Evolutionary conservation across 2,797 vertebrate genomes (phyloP), one percentile per base, ranked within the genome.

Genomic region (Clamator glandarius): DNA sequence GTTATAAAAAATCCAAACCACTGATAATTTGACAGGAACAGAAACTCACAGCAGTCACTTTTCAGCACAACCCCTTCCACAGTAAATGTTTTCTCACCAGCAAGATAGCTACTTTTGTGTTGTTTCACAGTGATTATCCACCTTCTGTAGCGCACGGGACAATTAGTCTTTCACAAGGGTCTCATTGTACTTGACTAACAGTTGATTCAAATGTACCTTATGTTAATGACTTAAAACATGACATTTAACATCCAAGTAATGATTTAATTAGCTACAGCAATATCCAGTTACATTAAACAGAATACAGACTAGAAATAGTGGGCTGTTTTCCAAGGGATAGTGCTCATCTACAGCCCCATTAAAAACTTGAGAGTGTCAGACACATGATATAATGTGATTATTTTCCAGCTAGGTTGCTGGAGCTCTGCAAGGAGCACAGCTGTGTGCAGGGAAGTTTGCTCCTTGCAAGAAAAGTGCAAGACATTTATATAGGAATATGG

Each of bases 361-460:
- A 61, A 92, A 54, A 88, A 62, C 1, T 11, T 23, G 9, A 67
- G 1, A 23, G 1, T 23, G 25, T 83, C 46, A 88, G 50, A 78
- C 91, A 70, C 44, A 23, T 52, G 21, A 2, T 35, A 74, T 17
- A 19, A 28, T 7, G 21, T n/a, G 17, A 82, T 76, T 64, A 44
- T 59, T 86, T 88, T 36, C 44, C 62, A 81, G 36, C 6, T 57
- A 51, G 68, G 67, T 67, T 88, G 1, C 39, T 39, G 39, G 39
- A 39, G 39, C 39, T 58, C 35, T 23, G 5, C 36, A 87, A 87
- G 15, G 46, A 93, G 75, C 41, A 67, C 44, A 23, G 14, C 12
- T 8, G 58, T 0, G 1, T 3, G 3, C 26, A 80, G 20, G 14
- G 26, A 69, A 66, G 4, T 17, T 59, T 18, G 6, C 4, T 4